phyloP scores from a whole-genome alignment of 2,113 vertebrate species.

The Stomatorhinus ivindoensis region DNA sequence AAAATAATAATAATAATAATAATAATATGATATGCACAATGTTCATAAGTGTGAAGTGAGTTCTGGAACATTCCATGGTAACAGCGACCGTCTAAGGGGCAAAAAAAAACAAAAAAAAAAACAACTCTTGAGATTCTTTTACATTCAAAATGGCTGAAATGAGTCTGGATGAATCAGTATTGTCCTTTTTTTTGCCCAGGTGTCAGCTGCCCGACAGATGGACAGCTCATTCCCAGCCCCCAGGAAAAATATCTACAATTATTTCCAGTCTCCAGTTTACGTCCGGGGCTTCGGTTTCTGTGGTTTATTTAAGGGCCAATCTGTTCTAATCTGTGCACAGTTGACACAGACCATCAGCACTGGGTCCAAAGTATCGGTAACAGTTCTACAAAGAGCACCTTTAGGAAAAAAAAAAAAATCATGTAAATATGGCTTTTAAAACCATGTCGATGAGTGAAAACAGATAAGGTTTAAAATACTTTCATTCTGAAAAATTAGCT shows the following conservation, averaged over 20 bases:
- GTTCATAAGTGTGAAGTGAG: not conserved
- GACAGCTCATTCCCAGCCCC: not conserved
- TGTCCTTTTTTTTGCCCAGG: not conserved
- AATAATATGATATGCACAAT: not conserved
- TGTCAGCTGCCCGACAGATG: not conserved
- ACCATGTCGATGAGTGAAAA: not conserved
- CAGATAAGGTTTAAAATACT: not conserved
- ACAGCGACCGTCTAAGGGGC: not conserved
- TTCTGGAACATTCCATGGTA: not conserved
- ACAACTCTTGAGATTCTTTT: not conserved
- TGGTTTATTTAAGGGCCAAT: not conserved
- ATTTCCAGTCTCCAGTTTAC: not conserved
- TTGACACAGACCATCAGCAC: conserved; percentile 3
- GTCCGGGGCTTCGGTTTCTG: not conserved
- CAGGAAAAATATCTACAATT: not conserved
- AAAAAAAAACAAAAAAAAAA: not conserved
- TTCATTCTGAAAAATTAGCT: not conserved
- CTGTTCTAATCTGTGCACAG: not conserved
- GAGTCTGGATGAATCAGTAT: not conserved
- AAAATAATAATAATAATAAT: not conserved
- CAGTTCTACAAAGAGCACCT: conserved; percentile 45
- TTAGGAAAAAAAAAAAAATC: conserved; percentile 23
- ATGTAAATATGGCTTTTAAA: conserved; percentile 36
- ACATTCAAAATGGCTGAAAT: conserved; percentile 11
- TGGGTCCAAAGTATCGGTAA: conserved; percentile 26